Percentiles rank a stretch among this genome's conserved stretches.
Evolutionary conservation across 2,797 vertebrate genomes (phyloP).

Genomic region (Poeciliopsis gracilis): DNA sequence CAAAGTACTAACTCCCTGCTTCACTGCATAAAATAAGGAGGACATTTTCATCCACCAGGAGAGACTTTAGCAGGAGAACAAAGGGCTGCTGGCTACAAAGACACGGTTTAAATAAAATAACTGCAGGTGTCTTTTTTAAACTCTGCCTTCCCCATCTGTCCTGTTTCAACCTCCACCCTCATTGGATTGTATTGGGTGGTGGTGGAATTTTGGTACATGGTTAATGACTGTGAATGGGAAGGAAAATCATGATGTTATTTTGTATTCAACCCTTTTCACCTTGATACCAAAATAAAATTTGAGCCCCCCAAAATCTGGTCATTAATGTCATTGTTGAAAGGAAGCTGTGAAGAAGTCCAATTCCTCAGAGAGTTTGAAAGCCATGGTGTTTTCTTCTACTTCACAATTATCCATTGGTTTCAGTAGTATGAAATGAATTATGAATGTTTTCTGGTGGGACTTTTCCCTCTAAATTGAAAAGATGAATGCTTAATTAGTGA

Average conservation of each 20-base stretch:
- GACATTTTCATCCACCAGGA: conserved; percentile 7
- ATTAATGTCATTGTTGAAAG: neutral
- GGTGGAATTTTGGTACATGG: neutral
- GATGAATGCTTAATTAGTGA: neutral
- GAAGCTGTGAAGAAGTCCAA: neutral
- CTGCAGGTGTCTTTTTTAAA: neutral
- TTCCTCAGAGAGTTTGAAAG: neutral
- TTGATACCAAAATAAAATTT: neutral
- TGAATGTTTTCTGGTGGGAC: neutral
- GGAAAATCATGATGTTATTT: neutral
- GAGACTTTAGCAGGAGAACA: neutral
- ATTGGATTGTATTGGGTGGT: neutral
- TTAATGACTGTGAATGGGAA: neutral
- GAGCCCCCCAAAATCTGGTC: neutral
- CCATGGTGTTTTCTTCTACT: neutral
- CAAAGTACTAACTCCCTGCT: conserved; percentile 17
- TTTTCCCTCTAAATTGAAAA: neutral
- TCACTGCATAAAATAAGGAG: conserved; percentile 14
- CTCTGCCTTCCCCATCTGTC: neutral
- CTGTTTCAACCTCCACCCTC: neutral
- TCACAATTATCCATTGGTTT: neutral
- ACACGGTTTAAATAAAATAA: conserved; percentile 13
- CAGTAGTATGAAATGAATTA: no score
- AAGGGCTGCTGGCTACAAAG: neutral
- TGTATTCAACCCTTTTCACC: neutral